Evolutionary conservation across 1,140 invertebrate genomes (phyloP), one percentile per base, ranked within the genome.

Genomic region (Vanessa tameamea): DNA sequence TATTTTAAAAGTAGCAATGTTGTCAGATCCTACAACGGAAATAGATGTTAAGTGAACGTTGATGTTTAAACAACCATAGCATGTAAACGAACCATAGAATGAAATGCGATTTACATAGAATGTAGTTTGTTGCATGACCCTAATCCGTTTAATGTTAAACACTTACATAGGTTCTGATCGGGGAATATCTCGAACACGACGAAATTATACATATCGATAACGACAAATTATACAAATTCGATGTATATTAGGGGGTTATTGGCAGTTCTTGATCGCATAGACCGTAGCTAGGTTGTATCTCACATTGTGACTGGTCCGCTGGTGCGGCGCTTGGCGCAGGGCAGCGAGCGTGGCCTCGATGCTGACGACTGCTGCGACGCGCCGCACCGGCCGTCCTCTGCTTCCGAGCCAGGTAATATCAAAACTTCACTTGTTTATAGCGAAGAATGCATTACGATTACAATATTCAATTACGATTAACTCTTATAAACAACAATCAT

Each of bases 251-350:
- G 8, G 61, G 74, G 69, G 69, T 77, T 83, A 87, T 88, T 88
- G 84, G 87, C 82, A 79, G 79, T 63, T 76, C 68, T 72, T 64
- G 71, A 73, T 82, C 74, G 82, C 80, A 84, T 88, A 89, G 87
- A 79, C 78, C 72, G 88, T 92, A 92, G 89, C 83, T 92, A 92
- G 89, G 88, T 90, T 78, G 77, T 86, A 86, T 90, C 91, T 91
- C 89, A 91, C 90, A 86, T 90, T 92, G 87, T 91, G 90, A 92
- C 87, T 92, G 86, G 87, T 91, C 89, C 90, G 90, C 89, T 90
- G 90, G 90, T 92, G 89, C 91, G 88, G 92, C 93, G 92, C 90
- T 94, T 94, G 93, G 93, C 94, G 94, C 94, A 95, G 94, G 94
- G 87, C 93, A 95, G 92, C 94, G 93, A 82, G 91, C 87, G 80